These are phyloP conservation scores for Margarornis squamiger DNA, from an alignment of 2,797 vertebrate genomes.

Conservation along the genomic window DNA sequence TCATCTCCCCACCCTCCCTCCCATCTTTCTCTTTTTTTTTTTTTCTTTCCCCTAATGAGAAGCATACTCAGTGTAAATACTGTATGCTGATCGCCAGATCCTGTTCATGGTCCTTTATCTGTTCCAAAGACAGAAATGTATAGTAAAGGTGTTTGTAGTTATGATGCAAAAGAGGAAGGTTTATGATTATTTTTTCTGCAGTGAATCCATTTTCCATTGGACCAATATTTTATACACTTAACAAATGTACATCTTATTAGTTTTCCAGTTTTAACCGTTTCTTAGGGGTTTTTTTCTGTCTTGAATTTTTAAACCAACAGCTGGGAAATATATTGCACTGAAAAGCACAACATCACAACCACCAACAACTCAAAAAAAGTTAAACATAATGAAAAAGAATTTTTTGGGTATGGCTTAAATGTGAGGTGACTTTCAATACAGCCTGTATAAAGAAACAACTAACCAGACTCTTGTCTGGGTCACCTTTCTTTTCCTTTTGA, in stretches of 20 bases:
- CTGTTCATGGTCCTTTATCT: not conserved
- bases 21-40: not conserved
- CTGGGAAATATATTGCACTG: constrained; percentile 39
- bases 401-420: not conserved
- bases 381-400: constrained; percentile 31
- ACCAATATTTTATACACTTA: not conserved
- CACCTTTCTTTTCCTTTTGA: not conserved
- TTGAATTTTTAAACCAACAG: constrained; percentile 46
- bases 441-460: not conserved
- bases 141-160: not conserved
- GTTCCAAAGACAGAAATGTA: not conserved
- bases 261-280: not conserved
- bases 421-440: constrained; percentile 40
- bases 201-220: not conserved
- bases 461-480: not conserved
- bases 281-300: not conserved
- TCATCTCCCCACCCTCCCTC: rapidly evolving
- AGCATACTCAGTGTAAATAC: not conserved
- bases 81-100: not conserved
- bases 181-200: not conserved
- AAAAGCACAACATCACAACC: constrained; percentile 27
- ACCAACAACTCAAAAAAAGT: constrained; percentile 12
- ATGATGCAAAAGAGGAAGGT: not conserved
- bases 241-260: constrained; percentile 33
- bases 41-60: not conserved